Base-by-base conservation (phyloP, 2,888 invertebrate genomes). In the Metopia argyrocephala region DNA sequence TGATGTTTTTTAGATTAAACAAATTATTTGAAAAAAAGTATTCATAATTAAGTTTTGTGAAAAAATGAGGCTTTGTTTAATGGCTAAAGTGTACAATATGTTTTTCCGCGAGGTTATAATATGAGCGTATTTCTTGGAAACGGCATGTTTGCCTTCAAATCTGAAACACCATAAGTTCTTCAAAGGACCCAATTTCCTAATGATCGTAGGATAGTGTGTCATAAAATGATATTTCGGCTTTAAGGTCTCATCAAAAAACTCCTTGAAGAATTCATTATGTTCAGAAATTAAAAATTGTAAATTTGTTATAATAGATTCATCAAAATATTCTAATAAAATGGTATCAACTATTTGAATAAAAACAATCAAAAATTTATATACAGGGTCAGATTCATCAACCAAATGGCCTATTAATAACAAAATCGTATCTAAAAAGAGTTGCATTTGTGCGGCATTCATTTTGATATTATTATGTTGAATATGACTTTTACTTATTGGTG, bases 321-420 rank as follows among this genome's bases (percentile, higher is more conserved):
- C 25, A 59, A 66, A 78, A 3, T 73, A 61, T 45, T 66, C 61
- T 52, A 61, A 9, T 25, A 61, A n/a, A 20, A 73, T 12, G 21
- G 68, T 25, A 23, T 78, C 62, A 28, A 56, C 31, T n/a, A 78
- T 66, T 45, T 56, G 28, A 18, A 79, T 27, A 20, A 76, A 79
- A 20, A 61, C 9, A 27, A 79, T 62, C 31, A 79, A 48, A 71
- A 76, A 70, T 52, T 68, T 48, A 48, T 79, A 79, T n/a, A 80
- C 80, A 25, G 45, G 6, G 59, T 73, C 76, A 52, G 12, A 59
- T n/a, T 59, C 46, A 25, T 74, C 74, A 48, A 81, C 64, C 27
- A 75, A 56, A 38, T 82, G 75, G 15, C 52, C 82, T 18, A 82
- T 78, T n/a, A 71, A 61, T 15, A 81, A 52, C 21, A 78, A 74